Evolutionary conservation across 2,888 invertebrate species (phyloP), one percentile per base, ranked within the genome.

Genomic region (Lasioglossum figueresi): DNA sequence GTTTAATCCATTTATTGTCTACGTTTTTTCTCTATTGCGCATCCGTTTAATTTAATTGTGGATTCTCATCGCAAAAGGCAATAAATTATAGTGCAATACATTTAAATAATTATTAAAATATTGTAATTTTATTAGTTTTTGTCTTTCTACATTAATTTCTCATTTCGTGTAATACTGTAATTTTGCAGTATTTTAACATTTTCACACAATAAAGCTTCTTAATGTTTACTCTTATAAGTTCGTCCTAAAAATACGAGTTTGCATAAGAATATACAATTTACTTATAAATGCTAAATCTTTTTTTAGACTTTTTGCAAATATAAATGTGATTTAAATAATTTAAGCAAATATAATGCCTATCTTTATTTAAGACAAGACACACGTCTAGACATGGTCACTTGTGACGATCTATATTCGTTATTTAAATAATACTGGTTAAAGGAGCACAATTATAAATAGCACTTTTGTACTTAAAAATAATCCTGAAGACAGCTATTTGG

Each of bases 391-490:
- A 16, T 6, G 37, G 31, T 23, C 23, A 68, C 72, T 16, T n/a
- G 40, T 78, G 34, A 74, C 16, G 37, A 23, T 71, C 4, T 70
- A 59, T 72, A n/a, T 82, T 37, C 34, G 16, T 40, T 6, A 84
- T 34, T 66, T 56, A 52, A 63, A 63, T 63, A 63, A 31, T 31
- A 19, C 16, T 19, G 19, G 19, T 19, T 63, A 31, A 40, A 37
- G 23, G 63, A 16, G 6, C 45, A 40, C 12, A 48, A 40, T 80
- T 78, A 71, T 77, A 37, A 66, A 43, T 27, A 74, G 19, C 14
- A 23, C 1, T 31, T 31, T n/a, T 14, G 16, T 27, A 31, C 43
- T 43, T 34, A 23, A 68, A 43, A 77, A 77, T 71, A 84, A 52
- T 16, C 8, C 4, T 45, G 19, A 40, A 31, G 43, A 75, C 23